These are phyloP conservation scores for Mesocentrotus franciscanus DNA, from an alignment of 53 echinoderm and acorn worm species.

Conservation along the genomic window DNA sequence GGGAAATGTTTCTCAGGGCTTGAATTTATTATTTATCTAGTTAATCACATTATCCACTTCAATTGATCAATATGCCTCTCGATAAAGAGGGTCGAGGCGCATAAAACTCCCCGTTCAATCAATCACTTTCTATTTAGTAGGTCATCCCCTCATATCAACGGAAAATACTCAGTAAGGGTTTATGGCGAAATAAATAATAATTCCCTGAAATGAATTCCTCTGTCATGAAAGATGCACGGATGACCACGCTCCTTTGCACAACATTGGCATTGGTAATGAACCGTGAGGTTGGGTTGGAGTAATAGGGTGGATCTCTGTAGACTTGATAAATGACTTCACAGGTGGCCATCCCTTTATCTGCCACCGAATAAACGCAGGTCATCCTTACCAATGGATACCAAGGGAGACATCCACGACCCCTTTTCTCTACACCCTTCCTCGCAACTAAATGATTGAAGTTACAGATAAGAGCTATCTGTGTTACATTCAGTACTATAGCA, in stretches of 20 bases:
- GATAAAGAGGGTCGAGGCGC: not conserved
- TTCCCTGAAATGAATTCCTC: constrained; percentile 32
- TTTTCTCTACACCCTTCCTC: not conserved
- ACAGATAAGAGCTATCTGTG: not conserved
- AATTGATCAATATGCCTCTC: constrained; percentile 5
- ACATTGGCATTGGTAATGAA: constrained; percentile 53
- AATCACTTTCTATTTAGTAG: not conserved
- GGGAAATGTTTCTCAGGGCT: not conserved
- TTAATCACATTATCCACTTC: not conserved
- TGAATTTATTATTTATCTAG: not conserved
- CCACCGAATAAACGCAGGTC: constrained; percentile 30
- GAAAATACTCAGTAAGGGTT: not conserved
- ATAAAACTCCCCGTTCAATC: not conserved
- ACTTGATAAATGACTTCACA: constrained; percentile 53
- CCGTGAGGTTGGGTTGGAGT: constrained; percentile 9
- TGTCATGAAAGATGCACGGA: not conserved
- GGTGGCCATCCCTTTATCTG: constrained; percentile 27
- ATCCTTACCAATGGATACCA: not conserved
- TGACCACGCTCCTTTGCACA: constrained; percentile 51
- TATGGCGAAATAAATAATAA: not conserved
- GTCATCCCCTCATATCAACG: not conserved
- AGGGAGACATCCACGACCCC: not conserved
- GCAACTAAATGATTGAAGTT: not conserved
- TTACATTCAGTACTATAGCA: not conserved
- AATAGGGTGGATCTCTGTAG: constrained; percentile 26